Base-by-base conservation (phyloP, 1,140 invertebrate genomes). In the Camponotus pennsylvanicus region DNA sequence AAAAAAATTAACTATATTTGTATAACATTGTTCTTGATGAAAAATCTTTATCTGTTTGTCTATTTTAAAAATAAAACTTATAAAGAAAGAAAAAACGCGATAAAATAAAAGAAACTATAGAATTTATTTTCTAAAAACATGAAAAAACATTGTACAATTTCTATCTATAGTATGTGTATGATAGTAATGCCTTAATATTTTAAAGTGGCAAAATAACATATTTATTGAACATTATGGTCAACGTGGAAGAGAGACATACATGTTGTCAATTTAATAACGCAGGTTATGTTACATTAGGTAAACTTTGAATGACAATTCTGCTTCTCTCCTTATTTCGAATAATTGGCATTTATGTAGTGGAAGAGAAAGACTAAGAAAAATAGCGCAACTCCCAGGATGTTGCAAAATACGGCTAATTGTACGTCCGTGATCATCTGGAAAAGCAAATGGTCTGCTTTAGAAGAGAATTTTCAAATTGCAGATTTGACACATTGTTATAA, bases 301-400 rank as follows among this genome's bases (percentile, higher is more conserved):
- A 42, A 49, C 8, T 49, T 55, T 55, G 42, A 18, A 9, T 67
- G 7, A 11, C 37, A 61, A 13, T 21, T 78, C 6, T 49, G 45
- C 4, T 37, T 34, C 32, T 37, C 59, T 42, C 13, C 83, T 96
- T 92, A 96, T 95, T 96, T 97, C 1, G 96, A 95, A 91, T 97
- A 97, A 93, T 99, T 99, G 0, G 98, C 98, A 91, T 98, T 97
- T n/a, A 99, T 98, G 94, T 99, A 99, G 92, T 99, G 99, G 92
- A 99, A 99, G 0, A 99, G 95, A 49, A 99, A 98, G 1, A 99
- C 99, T 75, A 99, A 94, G 34, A 99, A 96, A 94, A 99, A 99
- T 18, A 99, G 95, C 0, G 97, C 97, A 0, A 99, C 98, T 87
- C 99, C 99, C 73, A 99, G 95, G 86, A 99, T 97, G 95, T 99